Evolutionary conservation across 2,888 invertebrate genomes (phyloP).

Genomic region (Lordiphosa andalusiaca): DNA sequence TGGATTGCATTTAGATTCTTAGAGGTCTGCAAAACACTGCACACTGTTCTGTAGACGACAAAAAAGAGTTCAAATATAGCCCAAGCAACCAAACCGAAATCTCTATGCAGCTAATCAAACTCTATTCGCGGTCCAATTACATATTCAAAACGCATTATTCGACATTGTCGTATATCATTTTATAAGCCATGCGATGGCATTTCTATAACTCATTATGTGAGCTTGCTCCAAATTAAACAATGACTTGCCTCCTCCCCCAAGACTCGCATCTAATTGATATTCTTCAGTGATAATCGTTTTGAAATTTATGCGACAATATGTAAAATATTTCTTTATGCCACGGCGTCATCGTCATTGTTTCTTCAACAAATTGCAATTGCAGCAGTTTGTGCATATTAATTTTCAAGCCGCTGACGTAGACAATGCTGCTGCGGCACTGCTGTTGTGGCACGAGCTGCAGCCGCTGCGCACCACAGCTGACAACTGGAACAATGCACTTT

Average conservation of each 20-base stretch:
- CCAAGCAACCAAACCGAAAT: background rate
- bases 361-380: constrained; percentile 70
- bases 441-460: constrained; percentile 46
- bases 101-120: constrained; percentile 10
- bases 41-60: too few species aligned
- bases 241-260: constrained; percentile 18
- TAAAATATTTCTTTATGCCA: constrained; percentile 53
- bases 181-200: constrained; percentile 44
- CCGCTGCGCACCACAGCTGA: constrained; percentile 45
- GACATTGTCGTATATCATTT: constrained; percentile 44
- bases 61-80: too few species aligned
- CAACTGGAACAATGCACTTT: constrained; percentile 73
- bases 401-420: constrained; percentile 44
- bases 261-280: constrained; percentile 57
- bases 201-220: constrained; percentile 65
- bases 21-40: too few species aligned
- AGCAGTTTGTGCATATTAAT: constrained; percentile 72
- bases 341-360: constrained; percentile 58
- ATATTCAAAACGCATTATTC: constrained; percentile 37
- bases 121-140: constrained; percentile 39
- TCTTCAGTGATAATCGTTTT: constrained; percentile 52
- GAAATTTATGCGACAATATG: constrained; percentile 66
- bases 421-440: constrained; percentile 19
- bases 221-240: constrained; percentile 62
- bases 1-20: too few species aligned